These are phyloP conservation scores for Taenaris catops DNA, from an alignment of 2,888 invertebrate genomes.

Conservation along the genomic window DNA sequence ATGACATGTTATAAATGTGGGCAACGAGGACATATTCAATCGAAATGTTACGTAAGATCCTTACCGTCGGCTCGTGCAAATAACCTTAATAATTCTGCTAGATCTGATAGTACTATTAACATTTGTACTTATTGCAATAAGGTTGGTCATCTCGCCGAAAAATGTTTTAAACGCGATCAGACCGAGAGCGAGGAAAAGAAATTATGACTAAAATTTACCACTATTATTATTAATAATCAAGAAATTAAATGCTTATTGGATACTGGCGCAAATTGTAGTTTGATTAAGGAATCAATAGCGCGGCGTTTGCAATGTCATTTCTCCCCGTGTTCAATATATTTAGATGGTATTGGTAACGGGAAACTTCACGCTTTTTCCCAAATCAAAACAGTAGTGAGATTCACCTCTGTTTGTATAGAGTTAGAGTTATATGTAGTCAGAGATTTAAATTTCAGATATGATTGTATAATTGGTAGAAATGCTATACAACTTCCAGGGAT, in stretches of 20 bases:
- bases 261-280: slow-evolving; percentile 25
- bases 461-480: slow-evolving; percentile 20
- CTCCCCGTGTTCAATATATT: slow-evolving; percentile 6
- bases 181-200: not conserved
- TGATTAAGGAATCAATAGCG: slow-evolving; percentile 23
- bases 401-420: slow-evolving; percentile 24
- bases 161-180: slow-evolving; percentile 11
- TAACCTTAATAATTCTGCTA: not conserved
- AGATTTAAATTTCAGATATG: slow-evolving; percentile 17
- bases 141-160: slow-evolving; percentile 13
- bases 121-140: slow-evolving; percentile 23
- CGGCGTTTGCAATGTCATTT: slow-evolving; percentile 13
- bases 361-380: slow-evolving; percentile 15
- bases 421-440: slow-evolving; percentile 21
- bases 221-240: slow-evolving; percentile 14
- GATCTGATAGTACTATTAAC: not conserved
- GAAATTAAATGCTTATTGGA: slow-evolving; percentile 19
- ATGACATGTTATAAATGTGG: slow-evolving; percentile 15
- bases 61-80: not conserved
- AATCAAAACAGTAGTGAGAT: slow-evolving; percentile 18
- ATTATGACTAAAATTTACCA: slow-evolving; percentile 12
- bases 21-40: slow-evolving; percentile 8
- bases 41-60: slow-evolving; percentile 2
- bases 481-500: slow-evolving; percentile 17
- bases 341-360: slow-evolving; percentile 20